Conservation (phyloP, 2,113 vertebrate genomes). For the Callospermophilus lateralis region DNA sequence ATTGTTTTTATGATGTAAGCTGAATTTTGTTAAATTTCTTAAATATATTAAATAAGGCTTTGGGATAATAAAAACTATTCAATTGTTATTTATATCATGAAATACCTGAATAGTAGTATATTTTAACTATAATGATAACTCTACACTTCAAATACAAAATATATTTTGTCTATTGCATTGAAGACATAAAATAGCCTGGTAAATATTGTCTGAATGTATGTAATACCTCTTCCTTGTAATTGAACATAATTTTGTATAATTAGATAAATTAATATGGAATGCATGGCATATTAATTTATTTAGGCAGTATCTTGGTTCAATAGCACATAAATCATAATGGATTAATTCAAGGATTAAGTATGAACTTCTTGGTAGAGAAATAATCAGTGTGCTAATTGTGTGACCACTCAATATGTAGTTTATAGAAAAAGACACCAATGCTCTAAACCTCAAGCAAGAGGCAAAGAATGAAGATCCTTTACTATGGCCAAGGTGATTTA, state of each 20-base stretch:
- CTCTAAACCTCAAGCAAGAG: not conserved
- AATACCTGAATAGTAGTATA: not conserved
- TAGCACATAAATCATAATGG: not conserved
- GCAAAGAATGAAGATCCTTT: not conserved
- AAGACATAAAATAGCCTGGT: not conserved
- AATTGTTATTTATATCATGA: not conserved
- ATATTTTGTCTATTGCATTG: not conserved
- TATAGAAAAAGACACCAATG: not conserved
- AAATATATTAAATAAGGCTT: not conserved
- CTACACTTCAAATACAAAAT: not conserved
- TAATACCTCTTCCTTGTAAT: not conserved
- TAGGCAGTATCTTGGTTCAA: not conserved
- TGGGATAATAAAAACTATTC: not conserved
- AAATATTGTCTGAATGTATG: not conserved
- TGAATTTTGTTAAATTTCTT: slow-evolving; percentile 53
- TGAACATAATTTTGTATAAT: not conserved
- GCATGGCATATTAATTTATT: not conserved
- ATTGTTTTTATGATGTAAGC: not conserved
- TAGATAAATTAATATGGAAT: not conserved
- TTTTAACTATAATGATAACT: not conserved
- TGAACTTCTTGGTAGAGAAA: not conserved
- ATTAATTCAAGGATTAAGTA: not conserved
- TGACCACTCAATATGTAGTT: not conserved
- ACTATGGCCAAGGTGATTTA: not conserved
- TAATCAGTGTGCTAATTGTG: not conserved